Evolutionary conservation across 2,888 invertebrate genomes (phyloP), one percentile per base, ranked within the genome.

Genomic region (Xestoiulus laeticollis): DNA sequence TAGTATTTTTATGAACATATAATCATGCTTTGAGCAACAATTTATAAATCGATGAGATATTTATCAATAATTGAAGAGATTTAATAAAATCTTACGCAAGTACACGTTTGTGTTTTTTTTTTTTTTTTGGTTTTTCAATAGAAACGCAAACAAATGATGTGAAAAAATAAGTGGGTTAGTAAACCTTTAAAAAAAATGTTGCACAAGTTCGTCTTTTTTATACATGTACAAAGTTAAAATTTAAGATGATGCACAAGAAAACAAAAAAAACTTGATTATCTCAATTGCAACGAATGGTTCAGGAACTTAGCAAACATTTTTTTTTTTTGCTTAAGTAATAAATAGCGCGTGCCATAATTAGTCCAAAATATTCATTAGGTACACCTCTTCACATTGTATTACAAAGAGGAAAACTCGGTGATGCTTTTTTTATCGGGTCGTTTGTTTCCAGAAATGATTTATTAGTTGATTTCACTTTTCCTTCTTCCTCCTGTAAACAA

Each of bases 201-300:
- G 59, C n/a, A 16, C 59, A 59, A 59, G 59, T n/a, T 59, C 59
- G 59, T 59, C 59, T 22, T 59, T 59, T 48, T n/a, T n/a, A n/a
- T 38, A 38, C 6, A 38, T 38, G 38, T 38, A 48, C 48, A 3
- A 38, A 48, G 48, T 19, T 48, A 48, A 59, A 59, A 59, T 59
- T 59, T 19, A 59, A 59, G n/a, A 48, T 59, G 59, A 59, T 59
- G 59, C 4, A 59, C 59, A n/a, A 22, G n/a, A 19, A 59, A 59
- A 59, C 59, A n/a, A 48, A 59, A 16, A 3, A 59, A n/a, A 12
- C 1, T 19, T n/a, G 59, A 59, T 59, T 6, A 6, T 6, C 59
- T 59, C 59, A n/a, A 59, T 4, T 59, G 59, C 4, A 6, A n/a
- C n/a, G 19, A n/a, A 48, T 1, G 48, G 48, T 59, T n/a, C 22